A percentile compares a stretch with the other conserved stretches of the same genome.
phyloP scores from a whole-genome alignment of 2,113 vertebrate genomes.

The Puffinus mauretanicus region DNA sequence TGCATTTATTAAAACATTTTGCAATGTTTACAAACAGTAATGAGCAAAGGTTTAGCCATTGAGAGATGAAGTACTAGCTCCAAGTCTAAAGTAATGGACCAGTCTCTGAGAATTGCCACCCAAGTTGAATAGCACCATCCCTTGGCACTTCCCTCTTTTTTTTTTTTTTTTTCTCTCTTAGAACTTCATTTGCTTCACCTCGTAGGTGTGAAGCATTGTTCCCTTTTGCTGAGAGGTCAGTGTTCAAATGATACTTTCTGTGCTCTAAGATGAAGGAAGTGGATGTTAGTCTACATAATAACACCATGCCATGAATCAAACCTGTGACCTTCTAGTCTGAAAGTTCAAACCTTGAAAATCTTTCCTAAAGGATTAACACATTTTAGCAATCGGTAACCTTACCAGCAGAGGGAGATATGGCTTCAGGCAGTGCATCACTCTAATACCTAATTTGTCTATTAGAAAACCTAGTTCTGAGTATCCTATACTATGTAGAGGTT shows the following conservation, averaged over 20 bases:
- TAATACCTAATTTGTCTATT: background rate
- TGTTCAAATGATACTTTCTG: background rate
- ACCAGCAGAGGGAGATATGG: constrained; percentile 3
- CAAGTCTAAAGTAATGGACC: background rate
- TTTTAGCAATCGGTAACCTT: background rate
- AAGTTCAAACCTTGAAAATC: background rate
- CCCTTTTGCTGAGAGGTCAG: background rate
- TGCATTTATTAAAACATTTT: background rate
- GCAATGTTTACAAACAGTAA: background rate
- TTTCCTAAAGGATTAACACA: background rate
- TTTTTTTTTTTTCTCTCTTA: background rate
- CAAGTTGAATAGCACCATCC: background rate
- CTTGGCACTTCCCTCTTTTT: background rate
- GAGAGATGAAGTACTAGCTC: background rate
- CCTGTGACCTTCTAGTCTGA: background rate
- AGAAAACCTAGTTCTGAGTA: background rate
- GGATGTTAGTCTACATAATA: background rate
- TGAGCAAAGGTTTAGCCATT: background rate
- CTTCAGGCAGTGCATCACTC: background rate
- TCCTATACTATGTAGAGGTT: background rate
- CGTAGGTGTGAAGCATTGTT: background rate
- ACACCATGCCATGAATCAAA: background rate
- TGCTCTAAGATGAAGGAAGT: background rate
- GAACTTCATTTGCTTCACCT: background rate
- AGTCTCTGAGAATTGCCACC: background rate